A percentile compares a stretch with the other conserved stretches of the same genome.
These are phyloP conservation scores for Platycheirus rosarum DNA, from an alignment of 2,888 invertebrate genomes.

Conservation along the genomic window DNA sequence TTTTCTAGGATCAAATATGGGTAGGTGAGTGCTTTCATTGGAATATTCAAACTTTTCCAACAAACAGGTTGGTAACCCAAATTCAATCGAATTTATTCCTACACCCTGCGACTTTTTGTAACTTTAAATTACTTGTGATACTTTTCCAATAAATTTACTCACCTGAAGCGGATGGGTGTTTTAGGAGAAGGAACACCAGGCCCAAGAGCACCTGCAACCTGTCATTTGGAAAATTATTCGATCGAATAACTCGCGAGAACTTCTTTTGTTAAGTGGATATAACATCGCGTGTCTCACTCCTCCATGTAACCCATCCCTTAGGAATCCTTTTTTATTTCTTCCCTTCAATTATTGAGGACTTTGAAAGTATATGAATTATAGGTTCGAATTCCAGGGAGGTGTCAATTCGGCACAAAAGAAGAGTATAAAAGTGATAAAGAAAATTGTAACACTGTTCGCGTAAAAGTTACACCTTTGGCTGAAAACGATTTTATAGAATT, in stretches of 20 bases:
- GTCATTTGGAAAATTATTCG: conserved; percentile 70
- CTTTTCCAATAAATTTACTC: conserved; percentile 73
- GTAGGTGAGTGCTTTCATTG: conserved; percentile 33
- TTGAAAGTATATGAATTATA: conserved; percentile 67
- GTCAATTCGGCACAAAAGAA: conserved; percentile 57
- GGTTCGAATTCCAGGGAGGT: conserved; percentile 56
- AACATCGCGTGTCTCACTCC: conserved; percentile 52
- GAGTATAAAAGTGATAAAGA: neutral
- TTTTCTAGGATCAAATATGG: conserved; percentile 7
- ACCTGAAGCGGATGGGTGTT: conserved; percentile 10
- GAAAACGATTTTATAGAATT: conserved; percentile 56
- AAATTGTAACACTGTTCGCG: conserved; percentile 6
- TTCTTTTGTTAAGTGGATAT: conserved; percentile 71
- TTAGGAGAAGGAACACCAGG: conserved; percentile 6
- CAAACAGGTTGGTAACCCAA: conserved; percentile 53
- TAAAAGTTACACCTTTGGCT: conserved; percentile 51
- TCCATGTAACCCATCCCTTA: neutral
- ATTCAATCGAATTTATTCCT: conserved; percentile 71
- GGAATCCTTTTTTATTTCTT: conserved; percentile 1
- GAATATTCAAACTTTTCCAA: conserved; percentile 46
- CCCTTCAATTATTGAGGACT: conserved; percentile 67
- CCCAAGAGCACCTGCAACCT: conserved; percentile 67
- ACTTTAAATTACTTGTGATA: conserved; percentile 74
- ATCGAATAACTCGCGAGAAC: conserved; percentile 65
- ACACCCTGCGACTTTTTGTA: conserved; percentile 66